Conservation (phyloP, 2,797 vertebrate species). For the Coluber constrictor region DNA sequence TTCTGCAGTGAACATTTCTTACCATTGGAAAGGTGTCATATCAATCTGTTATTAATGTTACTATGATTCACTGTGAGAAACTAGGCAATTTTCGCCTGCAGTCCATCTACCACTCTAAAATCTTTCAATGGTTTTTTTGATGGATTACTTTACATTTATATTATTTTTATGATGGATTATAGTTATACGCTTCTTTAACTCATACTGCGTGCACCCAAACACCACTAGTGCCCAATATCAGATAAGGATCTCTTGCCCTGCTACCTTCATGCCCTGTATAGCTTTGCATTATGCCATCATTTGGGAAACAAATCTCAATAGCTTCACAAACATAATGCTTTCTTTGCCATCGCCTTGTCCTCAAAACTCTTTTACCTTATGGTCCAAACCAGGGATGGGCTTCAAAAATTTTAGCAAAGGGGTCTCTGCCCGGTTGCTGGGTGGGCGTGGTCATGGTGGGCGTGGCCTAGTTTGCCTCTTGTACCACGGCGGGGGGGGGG, state of each 20-base stretch:
- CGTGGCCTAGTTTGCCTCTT: too few species aligned
- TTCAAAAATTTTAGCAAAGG: too few species aligned
- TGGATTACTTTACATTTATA: neutral
- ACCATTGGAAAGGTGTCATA: neutral
- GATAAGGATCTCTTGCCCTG: neutral
- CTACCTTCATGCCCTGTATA: neutral
- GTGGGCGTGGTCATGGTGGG: too few species aligned
- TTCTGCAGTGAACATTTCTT: neutral
- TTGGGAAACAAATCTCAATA: neutral
- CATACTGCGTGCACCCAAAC: neutral
- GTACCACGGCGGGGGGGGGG: too few species aligned
- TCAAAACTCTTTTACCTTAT: neutral
- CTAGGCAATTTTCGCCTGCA: neutral
- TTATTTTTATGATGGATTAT: neutral
- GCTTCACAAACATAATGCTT: neutral
- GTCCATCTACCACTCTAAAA: neutral
- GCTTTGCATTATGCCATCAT: neutral
- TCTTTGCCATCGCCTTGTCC: neutral
- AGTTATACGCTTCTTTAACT: neutral
- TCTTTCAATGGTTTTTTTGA: too few species aligned
- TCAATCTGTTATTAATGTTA: neutral
- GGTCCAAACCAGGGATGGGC: neutral
- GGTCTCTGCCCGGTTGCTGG: too few species aligned
- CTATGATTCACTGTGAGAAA: neutral
- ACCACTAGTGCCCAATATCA: neutral